Base-by-base conservation (phyloP, 2,113 vertebrate species). In the Saccopteryx bilineata region DNA sequence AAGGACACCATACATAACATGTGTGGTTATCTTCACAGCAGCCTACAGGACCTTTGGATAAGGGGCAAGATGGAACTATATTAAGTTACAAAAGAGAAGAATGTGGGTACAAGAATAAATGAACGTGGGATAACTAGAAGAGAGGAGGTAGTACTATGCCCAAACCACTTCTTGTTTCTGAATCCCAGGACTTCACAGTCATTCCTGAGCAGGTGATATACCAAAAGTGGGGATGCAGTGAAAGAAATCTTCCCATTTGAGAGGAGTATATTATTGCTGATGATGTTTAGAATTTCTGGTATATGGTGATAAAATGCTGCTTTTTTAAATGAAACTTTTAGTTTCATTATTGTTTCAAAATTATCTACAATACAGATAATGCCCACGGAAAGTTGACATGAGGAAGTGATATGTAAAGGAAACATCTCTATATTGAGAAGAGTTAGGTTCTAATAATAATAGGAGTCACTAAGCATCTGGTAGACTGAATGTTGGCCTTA, bases 301-400 rank as follows among this genome's bases (percentile, higher is more conserved):
- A 24, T 79, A 87, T 46, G 65, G 18, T 80, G 61, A 78, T 87
- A 88, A 95, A 74, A 92, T 75, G 8, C 12, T 54, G 31, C 31
- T 76, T 28, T 39, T 39, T 39, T 39, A 39, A 39, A 39, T 39
- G 39, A 39, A 76, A 56, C 11, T 85, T 96, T 94, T 33, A 66
- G 33, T 61, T 91, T 86, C 46, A 56, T 61, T 95, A 58, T 83
- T 87, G 19, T 68, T 65, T 92, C 26, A 87, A 76, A 85, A 89
- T 94, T 87, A 14, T 80, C 56, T 88, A 87, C 3, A 71, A 26
- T 88, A 87, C 3, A 71, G n/a, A 74, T 8, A 71, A 1, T 90
- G 31, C 14, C 39, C 14, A 21, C 26, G 7, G 2, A n/a, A 66
- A 56, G 17, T 54, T 93, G 69, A 82, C 13, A 72, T 61, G 9